A percentile compares a stretch with the other conserved stretches of the same genome.
Conservation (phyloP, 2,113 vertebrate genomes). For the Callipepla californica region DNA sequence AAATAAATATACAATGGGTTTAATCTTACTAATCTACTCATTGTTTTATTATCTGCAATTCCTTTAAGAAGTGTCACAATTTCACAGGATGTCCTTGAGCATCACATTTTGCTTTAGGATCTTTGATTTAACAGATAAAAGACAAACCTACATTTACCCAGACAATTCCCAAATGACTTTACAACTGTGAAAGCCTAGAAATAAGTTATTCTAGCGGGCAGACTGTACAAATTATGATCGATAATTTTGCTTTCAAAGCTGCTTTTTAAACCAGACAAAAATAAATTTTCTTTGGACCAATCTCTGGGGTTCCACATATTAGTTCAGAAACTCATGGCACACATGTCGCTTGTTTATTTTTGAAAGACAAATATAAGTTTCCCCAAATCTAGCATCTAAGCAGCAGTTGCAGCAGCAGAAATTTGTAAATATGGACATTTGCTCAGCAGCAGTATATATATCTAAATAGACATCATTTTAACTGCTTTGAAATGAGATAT, state of each 20-base stretch:
- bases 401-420: fast-evolving
- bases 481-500: neutral
- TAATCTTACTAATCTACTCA: conserved; percentile 23
- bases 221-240: conserved; percentile 9
- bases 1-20: conserved; percentile 15
- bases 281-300: neutral
- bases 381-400: neutral
- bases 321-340: neutral
- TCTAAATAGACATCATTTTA: neutral
- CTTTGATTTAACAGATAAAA: conserved; percentile 62
- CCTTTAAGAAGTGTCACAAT: conserved; percentile 60
- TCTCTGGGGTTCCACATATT: neutral
- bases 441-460: neutral
- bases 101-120: conserved; percentile 41
- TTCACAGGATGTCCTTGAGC: conserved; percentile 54
- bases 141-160: conserved; percentile 30
- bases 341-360: neutral
- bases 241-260: neutral
- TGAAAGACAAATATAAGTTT: neutral
- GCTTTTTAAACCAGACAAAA: neutral
- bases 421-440: neutral
- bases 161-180: neutral
- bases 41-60: conserved; percentile 24
- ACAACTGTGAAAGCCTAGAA: neutral
- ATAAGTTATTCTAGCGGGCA: neutral